Evolutionary conservation across 2,797 vertebrate species (phyloP).

Genomic region (Menidia menidia): DNA sequence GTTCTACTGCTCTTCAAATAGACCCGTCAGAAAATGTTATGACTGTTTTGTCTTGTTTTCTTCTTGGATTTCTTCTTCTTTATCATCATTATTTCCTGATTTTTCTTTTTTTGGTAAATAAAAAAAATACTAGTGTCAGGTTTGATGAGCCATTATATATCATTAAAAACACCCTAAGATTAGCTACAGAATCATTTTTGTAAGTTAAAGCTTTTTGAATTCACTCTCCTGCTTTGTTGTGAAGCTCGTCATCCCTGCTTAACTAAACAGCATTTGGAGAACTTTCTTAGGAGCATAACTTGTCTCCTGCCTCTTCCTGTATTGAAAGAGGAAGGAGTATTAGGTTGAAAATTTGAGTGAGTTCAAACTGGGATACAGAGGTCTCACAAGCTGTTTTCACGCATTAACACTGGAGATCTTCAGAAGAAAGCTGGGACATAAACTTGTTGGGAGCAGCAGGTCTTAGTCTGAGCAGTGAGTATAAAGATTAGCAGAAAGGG

Average conservation of each 20-base stretch:
- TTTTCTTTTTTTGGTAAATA: slow-evolving; percentile 9
- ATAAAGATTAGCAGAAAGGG: too few relatives aligned
- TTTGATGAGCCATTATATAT: background rate
- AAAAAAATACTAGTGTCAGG: slow-evolving; percentile 1
- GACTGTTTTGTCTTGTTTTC: slow-evolving; percentile 20
- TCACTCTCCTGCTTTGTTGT: slow-evolving; percentile 11
- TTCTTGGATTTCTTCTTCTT: slow-evolving; percentile 11
- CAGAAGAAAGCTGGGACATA: too few relatives aligned
- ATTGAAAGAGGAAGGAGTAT: background rate
- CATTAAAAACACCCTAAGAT: background rate
- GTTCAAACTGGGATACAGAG: slow-evolving; percentile 23
- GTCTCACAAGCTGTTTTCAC: background rate
- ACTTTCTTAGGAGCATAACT: slow-evolving; percentile 13
- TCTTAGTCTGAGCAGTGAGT: too few relatives aligned
- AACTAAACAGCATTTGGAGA: slow-evolving; percentile 20
- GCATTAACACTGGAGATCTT: too few relatives aligned
- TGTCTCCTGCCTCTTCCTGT: slow-evolving; percentile 29
- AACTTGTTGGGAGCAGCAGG: too few relatives aligned
- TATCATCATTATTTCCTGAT: slow-evolving; percentile 20
- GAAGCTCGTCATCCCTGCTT: slow-evolving; percentile 25
- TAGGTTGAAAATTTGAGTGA: slow-evolving; percentile 39
- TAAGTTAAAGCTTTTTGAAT: slow-evolving; percentile 23
- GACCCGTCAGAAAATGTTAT: slow-evolving; percentile 25
- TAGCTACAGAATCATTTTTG: background rate
- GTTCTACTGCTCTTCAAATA: slow-evolving; percentile 29